Conservation (phyloP, 2,113 vertebrate genomes). For the Tapirus terrestris region DNA sequence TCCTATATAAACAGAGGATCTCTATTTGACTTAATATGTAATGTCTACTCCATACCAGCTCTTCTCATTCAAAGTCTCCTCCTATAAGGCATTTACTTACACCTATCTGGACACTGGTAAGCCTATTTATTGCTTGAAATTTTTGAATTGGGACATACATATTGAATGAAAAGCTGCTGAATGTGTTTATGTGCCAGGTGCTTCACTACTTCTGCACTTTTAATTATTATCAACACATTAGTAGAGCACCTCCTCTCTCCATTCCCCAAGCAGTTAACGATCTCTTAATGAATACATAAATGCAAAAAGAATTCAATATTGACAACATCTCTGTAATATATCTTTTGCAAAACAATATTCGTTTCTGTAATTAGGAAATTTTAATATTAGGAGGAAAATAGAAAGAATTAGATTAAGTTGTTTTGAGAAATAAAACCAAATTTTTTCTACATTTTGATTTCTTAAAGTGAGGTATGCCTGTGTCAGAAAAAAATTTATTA, state of each 20-base stretch:
- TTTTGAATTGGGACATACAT: background rate
- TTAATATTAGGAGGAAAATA: background rate
- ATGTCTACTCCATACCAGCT: background rate
- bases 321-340: background rate
- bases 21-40: background rate
- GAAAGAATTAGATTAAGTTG: background rate
- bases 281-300: background rate
- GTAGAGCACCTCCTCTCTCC: background rate
- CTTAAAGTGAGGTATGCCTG: background rate
- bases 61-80: conserved; percentile 22
- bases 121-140: background rate
- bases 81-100: background rate
- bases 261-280: background rate
- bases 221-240: background rate
- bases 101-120: background rate
- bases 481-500: background rate
- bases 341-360: background rate
- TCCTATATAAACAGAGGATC: background rate
- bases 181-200: background rate
- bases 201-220: background rate
- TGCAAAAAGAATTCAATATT: background rate
- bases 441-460: background rate
- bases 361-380: background rate
- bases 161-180: background rate
- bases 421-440: background rate